phyloP scores from a whole-genome alignment of 2,113 vertebrate genomes.

The Motacilla tschutschensis region DNA sequence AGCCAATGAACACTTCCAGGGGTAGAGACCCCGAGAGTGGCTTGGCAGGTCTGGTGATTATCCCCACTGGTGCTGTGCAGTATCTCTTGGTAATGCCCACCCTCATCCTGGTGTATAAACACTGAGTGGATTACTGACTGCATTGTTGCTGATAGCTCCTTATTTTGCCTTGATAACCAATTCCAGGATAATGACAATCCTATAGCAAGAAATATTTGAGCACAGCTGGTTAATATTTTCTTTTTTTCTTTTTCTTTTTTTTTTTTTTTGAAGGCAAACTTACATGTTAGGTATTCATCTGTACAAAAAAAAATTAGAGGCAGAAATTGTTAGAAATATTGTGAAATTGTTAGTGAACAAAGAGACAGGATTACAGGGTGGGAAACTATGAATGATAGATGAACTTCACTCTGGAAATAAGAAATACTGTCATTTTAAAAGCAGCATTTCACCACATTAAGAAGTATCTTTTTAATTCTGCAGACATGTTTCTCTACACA shows the following conservation, averaged over 20 bases:
- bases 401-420: neutral
- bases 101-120: neutral
- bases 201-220: neutral
- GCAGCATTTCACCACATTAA: neutral
- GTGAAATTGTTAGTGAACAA: neutral
- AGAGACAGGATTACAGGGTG: neutral
- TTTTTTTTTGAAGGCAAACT: neutral
- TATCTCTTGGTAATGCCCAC: neutral
- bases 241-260: neutral
- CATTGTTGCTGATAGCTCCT: neutral
- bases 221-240: neutral
- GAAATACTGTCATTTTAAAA: neutral
- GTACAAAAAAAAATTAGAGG: neutral
- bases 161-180: conserved; percentile 12
- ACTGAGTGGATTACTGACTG: neutral
- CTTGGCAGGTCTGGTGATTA: neutral
- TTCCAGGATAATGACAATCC: neutral
- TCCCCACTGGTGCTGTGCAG: neutral
- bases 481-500: neutral
- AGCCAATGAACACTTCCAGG: neutral
- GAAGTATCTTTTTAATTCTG: neutral
- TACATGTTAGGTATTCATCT: neutral
- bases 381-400: neutral
- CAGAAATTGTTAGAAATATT: neutral
- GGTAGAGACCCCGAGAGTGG: neutral